Base-by-base conservation (phyloP, 2,888 invertebrate genomes). In the Synergus laeviventris region DNA sequence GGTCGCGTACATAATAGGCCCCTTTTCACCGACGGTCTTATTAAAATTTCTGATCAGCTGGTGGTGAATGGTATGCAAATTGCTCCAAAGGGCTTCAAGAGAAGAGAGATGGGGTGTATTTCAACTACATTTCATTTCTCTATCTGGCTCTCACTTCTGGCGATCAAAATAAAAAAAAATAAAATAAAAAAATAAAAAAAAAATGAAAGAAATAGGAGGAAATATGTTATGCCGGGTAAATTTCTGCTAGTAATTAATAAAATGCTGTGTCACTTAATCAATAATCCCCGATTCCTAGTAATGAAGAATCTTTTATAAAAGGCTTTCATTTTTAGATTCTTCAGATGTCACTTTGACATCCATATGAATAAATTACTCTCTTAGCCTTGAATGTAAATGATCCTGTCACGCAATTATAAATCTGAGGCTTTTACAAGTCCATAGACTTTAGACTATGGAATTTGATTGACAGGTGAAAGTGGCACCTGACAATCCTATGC, bases 11-110 rank as follows among this genome's bases (percentile, higher is more conserved):
- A 79, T 84, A 83, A 84, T 82, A 82, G 82, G 79, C 81, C 82
- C 80, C 81, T 82, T 82, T 81, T 82, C 80, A 80, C 79, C 79
- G 86, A 88, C 88, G 87, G 89, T 90, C 91, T 92, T 92, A 92
- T 92, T 92, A 92, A 91, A 91, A 92, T 91, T 91, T 91, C 91
- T 91, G 88, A 91, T 90, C 91, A 91, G 91, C 90, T 91, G 91
- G 90, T 89, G 89, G 89, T 91, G 91, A 91, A 91, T 91, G 90
- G 87, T 87, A 89, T 89, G 91, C 91, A 91, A 92, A 91, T 92
- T 91, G 91, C 89, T 87, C 88, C 82, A 78, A 83, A 81, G 78
- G 78, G 80, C 81, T 81, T 77, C 49, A 45, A 70, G n/a, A 49
- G 31, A 70, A 31, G 12, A 70, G 49, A 70, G 49, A 70, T 70